Evolutionary conservation across 2,888 invertebrate species (phyloP).

Genomic region (Rhogogaster chlorosoma): DNA sequence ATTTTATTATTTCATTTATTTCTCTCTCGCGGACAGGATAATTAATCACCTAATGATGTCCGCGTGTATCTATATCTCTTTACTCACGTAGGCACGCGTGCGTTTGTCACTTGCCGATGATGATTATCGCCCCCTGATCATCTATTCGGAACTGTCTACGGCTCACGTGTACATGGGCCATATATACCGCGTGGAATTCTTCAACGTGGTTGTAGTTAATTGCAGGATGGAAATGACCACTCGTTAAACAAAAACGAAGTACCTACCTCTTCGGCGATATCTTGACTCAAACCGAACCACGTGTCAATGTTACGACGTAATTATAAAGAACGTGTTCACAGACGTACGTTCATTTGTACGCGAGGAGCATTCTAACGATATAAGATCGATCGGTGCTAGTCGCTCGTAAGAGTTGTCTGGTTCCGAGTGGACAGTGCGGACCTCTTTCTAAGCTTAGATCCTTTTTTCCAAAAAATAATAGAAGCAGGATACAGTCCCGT

Average conservation of each 20-base stretch:
- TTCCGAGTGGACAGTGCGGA: neutral
- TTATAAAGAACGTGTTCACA: neutral
- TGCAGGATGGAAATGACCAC: neutral
- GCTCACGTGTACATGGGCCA: neutral
- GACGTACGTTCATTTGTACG: neutral
- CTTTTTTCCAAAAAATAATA: neutral
- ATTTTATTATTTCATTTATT: too few species aligned
- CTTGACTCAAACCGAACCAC: neutral
- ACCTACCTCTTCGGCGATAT: neutral
- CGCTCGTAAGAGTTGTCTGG: neutral
- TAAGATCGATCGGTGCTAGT: neutral
- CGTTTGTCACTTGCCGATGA: neutral
- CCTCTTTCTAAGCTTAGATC: neutral
- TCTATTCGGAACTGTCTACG: neutral
- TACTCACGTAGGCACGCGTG: neutral
- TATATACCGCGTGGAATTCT: neutral
- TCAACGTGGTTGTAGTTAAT: neutral
- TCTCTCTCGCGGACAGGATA: neutral
- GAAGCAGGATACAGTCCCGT: neutral
- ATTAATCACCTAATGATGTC: neutral
- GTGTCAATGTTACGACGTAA: neutral
- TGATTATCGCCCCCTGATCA: neutral
- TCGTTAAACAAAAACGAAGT: neutral
- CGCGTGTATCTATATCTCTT: neutral
- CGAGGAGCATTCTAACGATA: neutral